Evolutionary conservation across 2,888 invertebrate genomes (phyloP).

Genomic region (Nymphalis c-album): DNA sequence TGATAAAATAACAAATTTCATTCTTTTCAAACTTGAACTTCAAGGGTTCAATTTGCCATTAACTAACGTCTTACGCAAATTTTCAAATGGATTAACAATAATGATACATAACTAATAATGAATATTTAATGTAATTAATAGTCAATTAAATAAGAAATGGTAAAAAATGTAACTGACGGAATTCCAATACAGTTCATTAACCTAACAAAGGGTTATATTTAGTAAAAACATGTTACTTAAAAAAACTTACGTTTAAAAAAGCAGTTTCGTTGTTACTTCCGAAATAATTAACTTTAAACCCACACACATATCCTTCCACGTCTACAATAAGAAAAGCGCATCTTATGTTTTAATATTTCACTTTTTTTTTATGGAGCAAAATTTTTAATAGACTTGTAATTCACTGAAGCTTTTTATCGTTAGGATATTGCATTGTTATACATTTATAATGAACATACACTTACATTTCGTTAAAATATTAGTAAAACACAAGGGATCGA

Average conservation of each 20-base stretch:
- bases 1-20: too few relatives aligned
- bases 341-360: constrained; percentile 7
- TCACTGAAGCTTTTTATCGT: background rate
- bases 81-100: too few relatives aligned
- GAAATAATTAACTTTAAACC: background rate
- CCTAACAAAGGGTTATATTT: constrained; percentile 12
- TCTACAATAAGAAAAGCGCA: constrained; percentile 28
- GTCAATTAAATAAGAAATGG: background rate
- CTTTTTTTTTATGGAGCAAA: background rate
- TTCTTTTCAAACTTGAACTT: too few relatives aligned
- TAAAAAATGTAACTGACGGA: background rate
- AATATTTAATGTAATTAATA: too few relatives aligned
- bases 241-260: constrained; percentile 17
- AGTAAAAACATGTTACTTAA: background rate
- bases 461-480: background rate
- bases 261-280: background rate
- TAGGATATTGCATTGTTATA: background rate
- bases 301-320: constrained; percentile 19
- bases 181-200: constrained; percentile 23
- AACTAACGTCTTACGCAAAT: too few relatives aligned
- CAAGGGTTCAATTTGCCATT: too few relatives aligned
- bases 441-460: background rate
- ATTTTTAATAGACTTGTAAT: background rate
- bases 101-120: too few relatives aligned
- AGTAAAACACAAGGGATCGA: background rate